Percentiles rank a stretch among this genome's conserved stretches.
phyloP scores from a whole-genome alignment of 2,888 invertebrate species.

The Morpho achilles region DNA sequence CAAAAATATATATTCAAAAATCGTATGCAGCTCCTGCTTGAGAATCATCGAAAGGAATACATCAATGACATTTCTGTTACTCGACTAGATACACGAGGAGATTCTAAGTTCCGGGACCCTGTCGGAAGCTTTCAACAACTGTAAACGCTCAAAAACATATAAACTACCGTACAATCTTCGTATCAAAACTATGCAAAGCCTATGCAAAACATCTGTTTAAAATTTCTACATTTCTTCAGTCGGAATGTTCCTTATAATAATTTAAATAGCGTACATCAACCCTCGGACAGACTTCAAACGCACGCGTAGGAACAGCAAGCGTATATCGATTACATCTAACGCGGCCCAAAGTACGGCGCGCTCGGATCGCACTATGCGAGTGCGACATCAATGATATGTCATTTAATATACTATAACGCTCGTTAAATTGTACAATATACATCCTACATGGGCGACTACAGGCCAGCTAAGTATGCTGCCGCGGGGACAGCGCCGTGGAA shows the following conservation, averaged over 20 bases:
- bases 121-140: constrained; percentile 12
- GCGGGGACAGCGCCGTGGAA: constrained; percentile 32
- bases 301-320: background rate
- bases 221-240: constrained; percentile 22
- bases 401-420: too few species aligned
- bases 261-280: background rate
- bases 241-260: constrained; percentile 1
- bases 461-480: too few species aligned
- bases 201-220: constrained; percentile 30
- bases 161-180: constrained; percentile 18
- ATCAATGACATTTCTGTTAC: too few species aligned
- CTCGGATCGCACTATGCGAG: too few species aligned
- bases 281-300: too few species aligned
- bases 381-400: too few species aligned
- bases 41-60: too few species aligned
- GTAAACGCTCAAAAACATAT: constrained; percentile 7
- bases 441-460: too few species aligned
- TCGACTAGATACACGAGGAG: background rate
- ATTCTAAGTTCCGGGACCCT: constrained; percentile 5
- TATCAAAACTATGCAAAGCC: constrained; percentile 45
- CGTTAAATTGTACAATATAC: too few species aligned
- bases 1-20: too few species aligned
- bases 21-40: too few species aligned
- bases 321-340: background rate
- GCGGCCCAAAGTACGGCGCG: too few species aligned